These are phyloP conservation scores for Drosophila bocki DNA, from an alignment of 1,140 invertebrate genomes.

Conservation along the genomic window DNA sequence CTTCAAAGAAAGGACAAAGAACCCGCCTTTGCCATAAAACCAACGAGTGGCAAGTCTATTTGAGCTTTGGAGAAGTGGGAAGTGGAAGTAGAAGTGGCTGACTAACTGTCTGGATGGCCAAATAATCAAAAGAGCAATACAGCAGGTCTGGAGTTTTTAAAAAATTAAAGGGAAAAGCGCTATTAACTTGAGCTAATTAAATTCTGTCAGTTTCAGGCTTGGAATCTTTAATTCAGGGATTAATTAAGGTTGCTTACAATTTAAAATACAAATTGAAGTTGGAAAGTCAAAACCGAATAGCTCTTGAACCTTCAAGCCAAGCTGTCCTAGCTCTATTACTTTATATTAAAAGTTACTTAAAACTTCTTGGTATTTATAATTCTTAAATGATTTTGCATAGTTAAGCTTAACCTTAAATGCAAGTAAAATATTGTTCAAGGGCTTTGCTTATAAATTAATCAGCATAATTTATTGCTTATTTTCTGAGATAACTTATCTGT, in stretches of 20 bases:
- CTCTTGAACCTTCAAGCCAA: not conserved
- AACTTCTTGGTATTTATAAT: not conserved
- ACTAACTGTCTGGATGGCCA: slow-evolving; percentile 57
- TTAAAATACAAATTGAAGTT: no score
- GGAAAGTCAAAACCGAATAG: not conserved
- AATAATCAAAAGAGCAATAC: slow-evolving; percentile 29
- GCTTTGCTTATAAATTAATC: slow-evolving; percentile 5
- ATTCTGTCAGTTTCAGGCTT: not conserved
- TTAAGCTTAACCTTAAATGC: not conserved
- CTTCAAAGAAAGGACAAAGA: slow-evolving; percentile 67
- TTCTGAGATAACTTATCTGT: slow-evolving; percentile 20
- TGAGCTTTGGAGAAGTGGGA: slow-evolving; percentile 5
- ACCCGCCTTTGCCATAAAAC: slow-evolving; percentile 53
- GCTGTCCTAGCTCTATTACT: not conserved
- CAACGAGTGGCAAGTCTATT: slow-evolving; percentile 39
- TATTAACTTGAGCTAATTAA: slow-evolving; percentile 40
- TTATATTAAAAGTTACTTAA: not conserved
- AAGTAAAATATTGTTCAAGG: not conserved
- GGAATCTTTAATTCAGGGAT: not conserved
- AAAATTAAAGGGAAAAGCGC: not conserved
- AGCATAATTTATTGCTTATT: slow-evolving; percentile 4
- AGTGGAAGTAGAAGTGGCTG: slow-evolving; percentile 55
- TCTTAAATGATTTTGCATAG: not conserved
- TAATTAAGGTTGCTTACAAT: no score
- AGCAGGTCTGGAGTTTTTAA: not conserved